Base-by-base conservation (phyloP, 2,888 invertebrate genomes). In the Aspidiotus destructor region DNA sequence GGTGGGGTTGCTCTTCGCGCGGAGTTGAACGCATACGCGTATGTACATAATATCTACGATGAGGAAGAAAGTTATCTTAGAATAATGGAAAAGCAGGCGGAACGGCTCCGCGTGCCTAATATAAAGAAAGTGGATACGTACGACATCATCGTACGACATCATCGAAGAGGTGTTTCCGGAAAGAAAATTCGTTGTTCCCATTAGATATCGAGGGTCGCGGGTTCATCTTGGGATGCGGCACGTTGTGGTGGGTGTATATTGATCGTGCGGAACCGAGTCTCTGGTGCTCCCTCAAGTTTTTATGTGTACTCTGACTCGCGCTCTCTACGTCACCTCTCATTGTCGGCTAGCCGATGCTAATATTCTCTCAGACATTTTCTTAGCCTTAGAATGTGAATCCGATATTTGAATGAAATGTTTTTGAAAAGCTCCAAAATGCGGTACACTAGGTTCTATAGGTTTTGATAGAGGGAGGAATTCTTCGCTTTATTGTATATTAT, bases 201-300 rank as follows among this genome's bases (percentile, higher is more conserved):
- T 65, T 65, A 65, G 65, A 65, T 57, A 28, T 28, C 1, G 57
- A 65, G 65, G 65, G 65, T 57, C 58, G 65, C 65, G 57, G 65
- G 65, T 65, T 65, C 55, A 65, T 65, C 65, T 65, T n/a, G 41
- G 57, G 65, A 57, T 65, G 58, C 65, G 65, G 42, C 57, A 44
- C 57, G 57, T 65, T 65, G 65, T 55, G 57, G 65, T 55, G 57
- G 57, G 65, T 65, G 28, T 1, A 55, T 65, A 65, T 65, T 65
- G 65, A 65, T 65, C 65, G 57, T 41, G 41, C 60, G n/a, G 48
- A 11, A n/a, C 65, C 11, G 55, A 65, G 65, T 65, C 65, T 28
- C 5, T 53, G 65, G 65, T 55, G 57, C 57, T 65, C 28, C 57
- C 57, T 65, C 65, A 57, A 57, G 57, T 62, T 62, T 48, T 62